Conservation (phyloP, 2,113 vertebrate species). For the Cygnus atratus region DNA sequence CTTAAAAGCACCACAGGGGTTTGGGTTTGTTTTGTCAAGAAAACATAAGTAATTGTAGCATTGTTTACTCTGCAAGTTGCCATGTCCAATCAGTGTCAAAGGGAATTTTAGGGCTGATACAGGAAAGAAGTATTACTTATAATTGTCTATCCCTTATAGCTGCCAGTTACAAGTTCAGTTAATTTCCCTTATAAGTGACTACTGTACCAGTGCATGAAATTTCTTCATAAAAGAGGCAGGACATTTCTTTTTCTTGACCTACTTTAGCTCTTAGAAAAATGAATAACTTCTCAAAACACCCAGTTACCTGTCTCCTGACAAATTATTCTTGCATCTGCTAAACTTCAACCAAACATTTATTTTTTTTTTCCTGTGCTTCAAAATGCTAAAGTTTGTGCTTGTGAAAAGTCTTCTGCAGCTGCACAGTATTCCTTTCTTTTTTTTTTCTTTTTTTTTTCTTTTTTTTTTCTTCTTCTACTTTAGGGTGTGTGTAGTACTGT, state of each 20-base stretch:
- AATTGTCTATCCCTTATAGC: background rate
- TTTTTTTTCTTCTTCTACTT: background rate
- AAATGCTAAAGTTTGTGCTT: background rate
- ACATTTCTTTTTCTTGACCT: background rate
- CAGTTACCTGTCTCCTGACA: background rate
- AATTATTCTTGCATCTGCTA: background rate
- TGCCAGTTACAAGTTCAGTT: constrained; percentile 14
- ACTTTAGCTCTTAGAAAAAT: constrained; percentile 37
- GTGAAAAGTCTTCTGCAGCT: background rate
- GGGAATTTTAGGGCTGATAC: background rate
- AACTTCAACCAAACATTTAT: background rate
- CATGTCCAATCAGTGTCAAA: constrained; percentile 53
- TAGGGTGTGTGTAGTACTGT: background rate
- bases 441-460: too few species aligned
- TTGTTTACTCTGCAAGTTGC: constrained; percentile 35
- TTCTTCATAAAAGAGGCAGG: constrained; percentile 13
- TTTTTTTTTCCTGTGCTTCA: background rate
- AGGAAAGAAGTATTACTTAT: constrained; percentile 16
- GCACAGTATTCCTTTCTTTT: background rate
- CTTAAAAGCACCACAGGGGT: background rate
- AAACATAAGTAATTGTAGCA: constrained; percentile 37
- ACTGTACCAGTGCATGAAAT: background rate
- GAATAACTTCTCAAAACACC: constrained; percentile 1
- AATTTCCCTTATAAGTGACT: constrained; percentile 13
- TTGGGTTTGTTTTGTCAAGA: constrained; percentile 31